These are phyloP conservation scores for Gymnobelideus leadbeateri DNA, from an alignment of 2,113 vertebrate genomes.

Conservation along the genomic window DNA sequence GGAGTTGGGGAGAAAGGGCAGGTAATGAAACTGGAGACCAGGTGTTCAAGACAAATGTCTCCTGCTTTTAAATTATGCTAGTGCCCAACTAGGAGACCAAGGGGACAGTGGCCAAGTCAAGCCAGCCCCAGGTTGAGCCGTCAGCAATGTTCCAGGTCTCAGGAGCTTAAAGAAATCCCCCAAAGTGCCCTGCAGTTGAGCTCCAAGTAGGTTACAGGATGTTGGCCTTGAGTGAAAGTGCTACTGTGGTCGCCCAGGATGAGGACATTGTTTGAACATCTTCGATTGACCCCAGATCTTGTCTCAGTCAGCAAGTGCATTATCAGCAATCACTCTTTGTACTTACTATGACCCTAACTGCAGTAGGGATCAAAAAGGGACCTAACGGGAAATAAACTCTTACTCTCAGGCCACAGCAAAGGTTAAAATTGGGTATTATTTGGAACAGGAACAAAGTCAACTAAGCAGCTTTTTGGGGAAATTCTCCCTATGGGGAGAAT, in stretches of 20 bases:
- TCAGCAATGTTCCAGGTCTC: neutral
- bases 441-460: neutral
- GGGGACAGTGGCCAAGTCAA: neutral
- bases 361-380: neutral
- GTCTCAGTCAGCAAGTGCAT: neutral
- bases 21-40: neutral
- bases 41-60: neutral
- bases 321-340: neutral
- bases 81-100: neutral
- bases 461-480: neutral
- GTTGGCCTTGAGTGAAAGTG: neutral
- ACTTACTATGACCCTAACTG: slow-evolving; percentile 28
- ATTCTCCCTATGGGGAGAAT: neutral
- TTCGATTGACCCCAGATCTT: neutral
- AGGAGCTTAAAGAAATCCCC: neutral
- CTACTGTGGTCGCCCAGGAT: neutral
- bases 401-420: neutral
- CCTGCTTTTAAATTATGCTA: neutral
- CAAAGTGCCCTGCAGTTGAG: neutral
- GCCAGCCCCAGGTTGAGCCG: neutral
- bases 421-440: neutral
- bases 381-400: neutral
- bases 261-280: neutral
- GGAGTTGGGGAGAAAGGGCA: neutral
- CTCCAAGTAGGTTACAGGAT: neutral